A percentile compares a stretch with the other conserved stretches of the same genome.
These are phyloP conservation scores for Tupaia tana DNA, from an alignment of 2,113 vertebrate species.

Conservation along the genomic window DNA sequence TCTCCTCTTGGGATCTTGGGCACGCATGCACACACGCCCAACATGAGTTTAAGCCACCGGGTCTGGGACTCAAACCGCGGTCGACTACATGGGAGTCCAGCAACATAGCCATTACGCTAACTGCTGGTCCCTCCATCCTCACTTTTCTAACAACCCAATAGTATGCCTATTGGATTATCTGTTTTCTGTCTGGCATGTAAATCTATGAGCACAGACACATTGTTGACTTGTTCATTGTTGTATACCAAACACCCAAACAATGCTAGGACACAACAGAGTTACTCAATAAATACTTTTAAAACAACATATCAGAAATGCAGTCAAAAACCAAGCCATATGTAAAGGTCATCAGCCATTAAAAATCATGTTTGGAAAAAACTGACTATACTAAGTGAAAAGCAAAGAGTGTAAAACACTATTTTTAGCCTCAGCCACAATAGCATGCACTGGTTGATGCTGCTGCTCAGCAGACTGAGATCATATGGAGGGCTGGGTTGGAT, in stretches of 20 bases:
- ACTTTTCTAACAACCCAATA: too few relatives aligned
- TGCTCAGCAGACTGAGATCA: too few relatives aligned
- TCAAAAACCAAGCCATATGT: slow-evolving; percentile 14
- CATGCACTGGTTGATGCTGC: too few relatives aligned
- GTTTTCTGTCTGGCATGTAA: background rate
- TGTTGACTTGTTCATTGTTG: background rate
- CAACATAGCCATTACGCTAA: too few relatives aligned
- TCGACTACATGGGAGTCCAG: too few relatives aligned
- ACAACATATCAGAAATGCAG: background rate
- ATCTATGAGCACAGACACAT: background rate
- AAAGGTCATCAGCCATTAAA: background rate
- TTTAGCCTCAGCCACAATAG: background rate
- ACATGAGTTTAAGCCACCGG: too few relatives aligned
- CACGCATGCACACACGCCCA: too few relatives aligned
- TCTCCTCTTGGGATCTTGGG: too few relatives aligned
- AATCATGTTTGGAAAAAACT: background rate
- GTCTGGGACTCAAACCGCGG: too few relatives aligned
- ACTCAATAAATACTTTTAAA: background rate
- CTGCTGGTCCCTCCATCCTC: too few relatives aligned
- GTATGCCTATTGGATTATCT: background rate
- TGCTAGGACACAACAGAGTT: background rate
- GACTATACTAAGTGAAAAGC: background rate
- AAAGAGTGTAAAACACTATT: background rate
- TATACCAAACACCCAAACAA: background rate
- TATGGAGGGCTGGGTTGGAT: too few relatives aligned